Base-by-base conservation (phyloP, 2,797 vertebrate genomes). In the Halcyon chelicuti region DNA sequence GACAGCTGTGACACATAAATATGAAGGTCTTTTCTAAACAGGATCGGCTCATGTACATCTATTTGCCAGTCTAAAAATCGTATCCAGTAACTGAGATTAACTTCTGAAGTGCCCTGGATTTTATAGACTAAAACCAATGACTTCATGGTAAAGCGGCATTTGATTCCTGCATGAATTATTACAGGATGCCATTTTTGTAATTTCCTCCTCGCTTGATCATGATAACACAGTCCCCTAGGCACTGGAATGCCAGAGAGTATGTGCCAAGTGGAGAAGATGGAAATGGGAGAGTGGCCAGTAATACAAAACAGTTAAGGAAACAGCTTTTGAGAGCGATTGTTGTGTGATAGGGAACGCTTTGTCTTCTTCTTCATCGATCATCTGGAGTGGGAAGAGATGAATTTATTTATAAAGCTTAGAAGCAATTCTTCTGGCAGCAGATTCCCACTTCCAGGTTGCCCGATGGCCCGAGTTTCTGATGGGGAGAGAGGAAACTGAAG, bases 211-310 rank as follows among this genome's bases (percentile, higher is more conserved):
- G 0, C 77, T 60, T 86, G 57, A 93, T 95, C 18, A 2, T 93
- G 88, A 93, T 93, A 95, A 90, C 62, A n/a, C n/a, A 28, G 47
- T 85, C 67, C 74, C 82, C 31, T 23, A 52, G 86, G 89, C 93
- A 86, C 72, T 84, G 52, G 47, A 71, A 93, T 85, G 26, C n/a
- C 67, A 81, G 67, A n/a, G 40, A 84, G 15, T n/a, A 54, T 17
- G 81, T 90, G 73, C 92, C 95, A 96, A 88, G 62, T 29, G 63
- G 28, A 80, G 61, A 75, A 94, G 78, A 78, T 51, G 63, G 84
- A 91, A 90, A 76, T 44, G 35, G 58, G 79, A 94, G 72, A 78
- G 57, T 58, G 0, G 7, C 63, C 93, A 94, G 71, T 57, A 68
- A 89, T 51, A 35, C 57, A 68, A 86, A 71, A 51, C 55, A 20